Base-by-base conservation (phyloP, 2,797 vertebrate species). In the Sciaenops ocellatus region DNA sequence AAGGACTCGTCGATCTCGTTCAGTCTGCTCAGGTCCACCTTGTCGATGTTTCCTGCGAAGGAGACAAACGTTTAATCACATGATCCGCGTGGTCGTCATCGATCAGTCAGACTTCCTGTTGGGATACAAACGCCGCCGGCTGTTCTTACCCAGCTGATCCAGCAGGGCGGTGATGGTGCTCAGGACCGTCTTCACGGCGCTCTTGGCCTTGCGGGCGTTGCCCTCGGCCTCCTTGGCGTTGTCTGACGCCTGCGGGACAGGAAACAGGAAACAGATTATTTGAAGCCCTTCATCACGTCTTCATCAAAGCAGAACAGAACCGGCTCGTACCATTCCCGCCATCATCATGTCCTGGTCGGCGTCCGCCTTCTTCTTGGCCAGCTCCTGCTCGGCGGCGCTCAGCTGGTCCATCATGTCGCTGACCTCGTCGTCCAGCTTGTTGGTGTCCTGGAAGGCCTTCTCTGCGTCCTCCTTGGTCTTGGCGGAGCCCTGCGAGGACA, bases 301-400 rank as follows among this genome's bases (percentile, higher is more conserved):
- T 8, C 34, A 34, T 34, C 34, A 13, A 11, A 16, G 12, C 44
- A 6, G 16, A n/a, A 24, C 46, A 3, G 41, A 2, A 5, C 12
- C 7, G 1, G 20, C 12, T 65, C 46, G 0, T 87, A 99, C 98
- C 98, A 97, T 97, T 3, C 86, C 87, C 0, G 98, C 98, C 97
- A 98, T 98, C 96, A 97, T 98, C 97, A 98, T 98, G 86, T 99
- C 98, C 60, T 90, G 93, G 77, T 97, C 96, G 0, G 98, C 97
- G 28, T 96, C 97, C 0, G 92, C 93, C 84, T 97, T 97, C 88
- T 98, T 99, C 73, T 10, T 88, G 57, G 90, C 88, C 72, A 99
- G 94, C 78, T 97, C 97, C n/a, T 90, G 88, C 83, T 99, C 98
- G 0, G 97, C 97, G 0, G 93, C 90, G 4, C 93, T 92, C 5